Percentiles rank a stretch among this genome's conserved stretches.
phyloP scores from a whole-genome alignment of 1,140 invertebrate genomes.

The Drosophila lini region DNA sequence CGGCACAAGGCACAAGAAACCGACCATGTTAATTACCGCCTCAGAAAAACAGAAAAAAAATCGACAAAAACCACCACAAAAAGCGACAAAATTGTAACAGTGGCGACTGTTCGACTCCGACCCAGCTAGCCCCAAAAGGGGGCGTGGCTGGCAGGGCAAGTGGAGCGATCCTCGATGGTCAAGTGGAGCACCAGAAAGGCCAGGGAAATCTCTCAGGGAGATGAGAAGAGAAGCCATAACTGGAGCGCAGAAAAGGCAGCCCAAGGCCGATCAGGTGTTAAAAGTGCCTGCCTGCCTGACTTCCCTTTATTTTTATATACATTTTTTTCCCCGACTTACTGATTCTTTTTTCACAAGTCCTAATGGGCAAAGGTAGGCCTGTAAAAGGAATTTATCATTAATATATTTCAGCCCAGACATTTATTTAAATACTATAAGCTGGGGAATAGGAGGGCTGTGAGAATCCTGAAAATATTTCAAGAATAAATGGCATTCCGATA shows the following conservation, averaged over 20 bases:
- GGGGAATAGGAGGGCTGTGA: no score
- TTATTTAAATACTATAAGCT: not conserved
- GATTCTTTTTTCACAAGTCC: not conserved
- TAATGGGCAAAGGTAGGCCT: not conserved
- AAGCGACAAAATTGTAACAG: constrained; percentile 77
- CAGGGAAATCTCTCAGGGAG: not conserved
- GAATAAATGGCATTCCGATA: no score
- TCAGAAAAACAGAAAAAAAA: constrained; percentile 1
- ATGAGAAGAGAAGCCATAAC: constrained; percentile 6
- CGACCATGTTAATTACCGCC: constrained; percentile 43
- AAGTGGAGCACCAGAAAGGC: constrained; percentile 26
- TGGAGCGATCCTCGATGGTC: constrained; percentile 16
- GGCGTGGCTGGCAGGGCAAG: constrained; percentile 50
- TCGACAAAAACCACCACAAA: constrained; percentile 6
- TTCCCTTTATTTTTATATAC: not conserved
- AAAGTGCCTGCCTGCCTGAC: constrained; percentile 6
- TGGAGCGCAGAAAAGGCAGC: constrained; percentile 42
- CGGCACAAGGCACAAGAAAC: constrained; percentile 22
- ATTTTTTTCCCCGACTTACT: not conserved
- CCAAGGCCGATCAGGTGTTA: constrained; percentile 72
- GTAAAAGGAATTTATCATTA: not conserved
- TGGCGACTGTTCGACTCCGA: constrained; percentile 23
- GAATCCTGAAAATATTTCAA: no score
- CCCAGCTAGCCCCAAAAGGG: constrained; percentile 31
- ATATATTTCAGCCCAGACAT: not conserved